Conservation (phyloP, 1,140 invertebrate species). For the Drosophila paulistorum region DNA sequence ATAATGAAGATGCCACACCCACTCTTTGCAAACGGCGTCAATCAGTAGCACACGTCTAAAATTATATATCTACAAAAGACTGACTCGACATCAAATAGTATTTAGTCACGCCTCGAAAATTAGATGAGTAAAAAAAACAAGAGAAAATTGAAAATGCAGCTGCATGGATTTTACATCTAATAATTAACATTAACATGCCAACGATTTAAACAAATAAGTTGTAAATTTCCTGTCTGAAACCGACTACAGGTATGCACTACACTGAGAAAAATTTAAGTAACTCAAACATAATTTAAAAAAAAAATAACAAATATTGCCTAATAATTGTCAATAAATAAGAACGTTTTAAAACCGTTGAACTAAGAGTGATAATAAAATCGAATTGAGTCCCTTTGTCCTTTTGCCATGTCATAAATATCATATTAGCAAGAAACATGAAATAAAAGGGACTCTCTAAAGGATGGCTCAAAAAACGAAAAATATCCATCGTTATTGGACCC, state of each 20-base stretch:
- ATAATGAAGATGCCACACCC: not conserved
- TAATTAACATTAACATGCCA: constrained; percentile 52
- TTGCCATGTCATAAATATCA: no score
- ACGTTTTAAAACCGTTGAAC: no score
- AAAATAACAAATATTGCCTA: no score
- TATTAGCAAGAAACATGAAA: no score
- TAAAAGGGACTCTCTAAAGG: no score
- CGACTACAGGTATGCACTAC: not conserved
- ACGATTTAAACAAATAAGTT: constrained; percentile 31
- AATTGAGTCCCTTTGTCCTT: no score
- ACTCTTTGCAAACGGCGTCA: not conserved
- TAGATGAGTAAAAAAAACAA: not conserved
- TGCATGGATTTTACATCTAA: constrained; percentile 42
- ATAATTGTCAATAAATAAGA: no score
- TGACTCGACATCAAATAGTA: constrained; percentile 28
- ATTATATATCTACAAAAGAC: constrained; percentile 31
- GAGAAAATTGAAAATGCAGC: constrained; percentile 14
- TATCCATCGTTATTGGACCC: no score
- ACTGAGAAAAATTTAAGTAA: not conserved
- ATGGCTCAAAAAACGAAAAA: no score
- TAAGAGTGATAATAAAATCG: no score
- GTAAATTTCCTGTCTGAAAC: constrained; percentile 3
- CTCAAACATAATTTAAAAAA: not conserved
- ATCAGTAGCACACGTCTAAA: constrained; percentile 18
- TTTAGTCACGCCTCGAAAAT: constrained; percentile 53